Conservation (phyloP, 2,797 vertebrate genomes). For the Acipenser transmontanus region DNA sequence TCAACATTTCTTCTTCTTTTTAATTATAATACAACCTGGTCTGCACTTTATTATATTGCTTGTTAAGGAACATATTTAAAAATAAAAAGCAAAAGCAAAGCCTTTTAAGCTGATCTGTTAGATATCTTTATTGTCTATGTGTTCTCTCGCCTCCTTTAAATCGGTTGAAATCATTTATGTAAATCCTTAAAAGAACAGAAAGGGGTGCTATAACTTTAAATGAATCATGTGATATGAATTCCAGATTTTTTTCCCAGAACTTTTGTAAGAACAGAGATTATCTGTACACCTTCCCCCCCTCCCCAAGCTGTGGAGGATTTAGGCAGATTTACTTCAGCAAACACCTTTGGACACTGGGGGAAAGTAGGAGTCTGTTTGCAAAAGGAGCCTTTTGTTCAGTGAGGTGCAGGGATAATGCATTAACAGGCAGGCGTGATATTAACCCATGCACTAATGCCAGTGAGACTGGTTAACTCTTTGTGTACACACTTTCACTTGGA, state of each 20-base stretch:
- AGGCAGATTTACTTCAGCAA: conserved; percentile 95
- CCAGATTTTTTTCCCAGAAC: conserved; percentile 66
- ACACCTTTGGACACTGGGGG: conserved; percentile 87
- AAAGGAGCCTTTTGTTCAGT: conserved; percentile 86
- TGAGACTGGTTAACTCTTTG: conserved; percentile 70
- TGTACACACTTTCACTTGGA: conserved; percentile 34
- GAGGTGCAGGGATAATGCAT: conserved; percentile 78
- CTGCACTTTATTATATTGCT: too few relatives aligned
- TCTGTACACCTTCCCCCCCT: conserved; percentile 73
- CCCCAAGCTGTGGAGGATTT: conserved; percentile 81
- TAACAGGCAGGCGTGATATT: conserved; percentile 86
- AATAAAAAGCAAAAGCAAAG: conserved; percentile 3
- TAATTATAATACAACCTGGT: too few relatives aligned
- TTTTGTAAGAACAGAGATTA: conserved; percentile 82
- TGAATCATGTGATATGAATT: conserved; percentile 87
- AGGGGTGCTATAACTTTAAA: conserved; percentile 67
- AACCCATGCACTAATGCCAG: conserved; percentile 70
- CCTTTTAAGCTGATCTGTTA: conserved; percentile 16
- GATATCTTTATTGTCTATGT: conserved; percentile 39
- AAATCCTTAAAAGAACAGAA: conserved; percentile 42
- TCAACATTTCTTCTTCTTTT: too few relatives aligned
- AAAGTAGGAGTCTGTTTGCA: conserved; percentile 82
- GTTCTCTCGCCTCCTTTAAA: conserved; percentile 18
- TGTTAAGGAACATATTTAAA: too few relatives aligned
- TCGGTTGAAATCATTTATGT: conserved; percentile 37